Percentiles rank a stretch among this genome's conserved stretches.
Conservation (phyloP, 2,888 invertebrate species). For the Liodrosophila aerea region DNA sequence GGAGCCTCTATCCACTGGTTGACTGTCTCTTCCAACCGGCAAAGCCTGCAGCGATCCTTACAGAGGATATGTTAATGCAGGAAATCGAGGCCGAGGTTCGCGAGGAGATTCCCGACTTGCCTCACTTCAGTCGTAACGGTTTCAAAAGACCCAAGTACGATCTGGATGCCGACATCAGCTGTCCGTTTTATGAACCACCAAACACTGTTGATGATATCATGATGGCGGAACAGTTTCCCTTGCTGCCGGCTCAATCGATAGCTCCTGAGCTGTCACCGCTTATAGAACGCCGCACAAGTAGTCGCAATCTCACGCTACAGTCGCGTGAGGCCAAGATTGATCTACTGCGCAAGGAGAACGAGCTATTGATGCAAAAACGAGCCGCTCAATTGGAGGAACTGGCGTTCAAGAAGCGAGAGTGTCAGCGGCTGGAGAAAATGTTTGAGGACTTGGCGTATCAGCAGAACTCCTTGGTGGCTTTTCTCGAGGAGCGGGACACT, state of each 20-base stretch:
- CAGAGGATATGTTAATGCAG: constrained; percentile 17
- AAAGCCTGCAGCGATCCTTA: not conserved
- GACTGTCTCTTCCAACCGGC: constrained; percentile 47
- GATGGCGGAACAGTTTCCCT: too few species aligned
- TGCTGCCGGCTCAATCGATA: not conserved
- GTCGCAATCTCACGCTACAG: constrained; percentile 47
- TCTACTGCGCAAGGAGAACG: constrained; percentile 60
- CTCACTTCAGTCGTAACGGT: constrained; percentile 22
- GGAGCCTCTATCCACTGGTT: constrained; percentile 68
- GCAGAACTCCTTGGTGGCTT: constrained; percentile 32
- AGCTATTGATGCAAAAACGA: constrained; percentile 47
- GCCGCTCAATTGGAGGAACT: constrained; percentile 44
- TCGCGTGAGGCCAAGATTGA: constrained; percentile 56
- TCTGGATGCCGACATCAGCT: constrained; percentile 45
- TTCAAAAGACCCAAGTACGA: constrained; percentile 27
- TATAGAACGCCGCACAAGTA: constrained; percentile 22
- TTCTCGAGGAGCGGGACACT: constrained; percentile 1
- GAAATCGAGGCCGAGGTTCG: constrained; percentile 15
- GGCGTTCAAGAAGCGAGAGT: constrained; percentile 57
- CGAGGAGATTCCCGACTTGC: constrained; percentile 32
- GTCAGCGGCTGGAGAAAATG: constrained; percentile 48
- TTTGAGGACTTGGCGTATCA: constrained; percentile 50
- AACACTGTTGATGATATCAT: too few species aligned
- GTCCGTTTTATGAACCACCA: constrained; percentile 66
- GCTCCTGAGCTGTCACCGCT: not conserved